Evolutionary conservation across 2,113 vertebrate species (phyloP), one percentile per base, ranked within the genome.

Genomic region (Phalacrocorax aristotelis): DNA sequence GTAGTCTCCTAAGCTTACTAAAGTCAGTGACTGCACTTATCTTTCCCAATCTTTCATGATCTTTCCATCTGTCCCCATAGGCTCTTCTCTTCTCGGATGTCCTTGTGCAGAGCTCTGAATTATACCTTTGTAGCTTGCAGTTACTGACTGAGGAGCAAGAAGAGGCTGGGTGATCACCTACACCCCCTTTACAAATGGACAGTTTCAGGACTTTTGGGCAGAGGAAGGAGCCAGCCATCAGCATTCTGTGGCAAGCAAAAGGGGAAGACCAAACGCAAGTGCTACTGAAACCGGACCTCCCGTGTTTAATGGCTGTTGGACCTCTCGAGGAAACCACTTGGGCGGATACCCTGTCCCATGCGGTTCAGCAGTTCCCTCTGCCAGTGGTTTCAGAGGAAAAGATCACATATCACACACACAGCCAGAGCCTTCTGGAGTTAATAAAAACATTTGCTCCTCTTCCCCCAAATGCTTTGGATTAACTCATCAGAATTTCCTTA

Each of bases 261-360:
- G 40, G 48, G 51, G 42, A 87, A 89, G 71, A 27, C 54, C 69
- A 71, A 76, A 60, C 5, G 5, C 6, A 12, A 94, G 75, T 46
- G 70, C 65, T 85, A 44, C 75, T 29, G 72, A 92, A 96, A 94
- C 58, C 83, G 95, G 95, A 97, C 96, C 95, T 94, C 94, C 91
- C 52, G 0, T 54, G 85, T 66, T 93, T 93, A 78, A 90, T 68
- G 44, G 72, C 89, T 54, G 36, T 27, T 94, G 95, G 74, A 91
- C 90, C 76, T 94, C 89, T 95, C 25, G 9, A 95, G 94, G 87
- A 95, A 93, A 96, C 95, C 95, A 51, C 93, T 92, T 44, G 91
- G 81, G 91, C 2, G 5, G 85, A 86, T 72, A 78, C 90, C 87
- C 65, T 46, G 87, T 64, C 84, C 72, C 70, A 9, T 78, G 95